These are phyloP conservation scores for Temnothorax ravouxi DNA, from an alignment of 2,888 invertebrate species.

Conservation along the genomic window DNA sequence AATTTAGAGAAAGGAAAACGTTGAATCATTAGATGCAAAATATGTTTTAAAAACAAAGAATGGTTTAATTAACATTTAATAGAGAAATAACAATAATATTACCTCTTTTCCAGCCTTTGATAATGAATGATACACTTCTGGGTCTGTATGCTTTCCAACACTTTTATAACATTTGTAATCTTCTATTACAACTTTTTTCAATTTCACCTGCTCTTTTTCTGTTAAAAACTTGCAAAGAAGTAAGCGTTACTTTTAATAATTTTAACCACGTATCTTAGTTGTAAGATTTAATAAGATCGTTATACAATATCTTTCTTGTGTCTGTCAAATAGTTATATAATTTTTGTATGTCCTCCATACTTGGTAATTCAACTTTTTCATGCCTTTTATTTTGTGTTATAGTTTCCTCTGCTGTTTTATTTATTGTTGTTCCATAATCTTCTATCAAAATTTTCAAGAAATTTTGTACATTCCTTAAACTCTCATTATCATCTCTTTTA, in stretches of 20 bases:
- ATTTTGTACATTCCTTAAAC: not conserved
- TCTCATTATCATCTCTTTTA: not conserved
- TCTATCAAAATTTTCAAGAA: not conserved
- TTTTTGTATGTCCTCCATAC: constrained; percentile 57
- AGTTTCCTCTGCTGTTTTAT: not conserved
- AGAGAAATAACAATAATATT: not conserved
- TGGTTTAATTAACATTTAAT: no score
- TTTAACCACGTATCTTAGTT: not conserved
- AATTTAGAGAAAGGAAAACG: not conserved
- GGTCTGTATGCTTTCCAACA: not conserved
- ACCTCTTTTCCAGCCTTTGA: not conserved
- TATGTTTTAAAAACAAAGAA: not conserved
- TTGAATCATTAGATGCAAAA: not conserved
- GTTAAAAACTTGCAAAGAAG: not conserved
- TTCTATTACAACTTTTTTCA: not conserved
- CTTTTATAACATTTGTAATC: not conserved
- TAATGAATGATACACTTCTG: not conserved
- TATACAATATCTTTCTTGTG: not conserved
- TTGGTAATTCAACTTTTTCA: constrained; percentile 43
- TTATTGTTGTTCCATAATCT: constrained; percentile 23
- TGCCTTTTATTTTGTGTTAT: constrained; percentile 36
- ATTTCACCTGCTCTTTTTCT: not conserved
- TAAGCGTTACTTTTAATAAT: not conserved
- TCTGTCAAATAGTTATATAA: constrained; percentile 42
- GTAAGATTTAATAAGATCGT: not conserved